Percentiles rank a stretch among this genome's conserved stretches.
Conservation (phyloP, 2,888 invertebrate species). For the Monopis laevigella region DNA sequence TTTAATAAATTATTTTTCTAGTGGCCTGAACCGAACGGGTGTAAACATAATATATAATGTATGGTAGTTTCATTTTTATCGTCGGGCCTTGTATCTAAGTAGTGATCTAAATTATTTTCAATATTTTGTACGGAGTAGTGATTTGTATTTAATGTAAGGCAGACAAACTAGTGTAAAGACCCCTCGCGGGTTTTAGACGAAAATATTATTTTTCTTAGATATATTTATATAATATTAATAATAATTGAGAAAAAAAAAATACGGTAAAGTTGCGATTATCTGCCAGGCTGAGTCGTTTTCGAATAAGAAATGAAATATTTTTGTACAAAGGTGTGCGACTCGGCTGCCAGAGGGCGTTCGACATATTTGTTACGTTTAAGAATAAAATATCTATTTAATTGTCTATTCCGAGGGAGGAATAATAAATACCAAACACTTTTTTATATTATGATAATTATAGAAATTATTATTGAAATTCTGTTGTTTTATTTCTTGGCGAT, state of each 20-base stretch:
- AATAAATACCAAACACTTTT: conserved; percentile 67
- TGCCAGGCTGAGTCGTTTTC: conserved; percentile 29
- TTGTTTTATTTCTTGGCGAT: conserved; percentile 32
- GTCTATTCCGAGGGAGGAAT: conserved; percentile 66
- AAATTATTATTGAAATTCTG: conserved; percentile 63
- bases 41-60: too few relatives aligned
- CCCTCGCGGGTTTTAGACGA: conserved; percentile 57
- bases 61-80: conserved; percentile 4
- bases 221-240: conserved; percentile 43
- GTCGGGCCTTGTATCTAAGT: conserved; percentile 8
- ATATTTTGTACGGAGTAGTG: conserved; percentile 3
- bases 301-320: conserved; percentile 48
- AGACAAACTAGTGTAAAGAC: conserved; percentile 36
- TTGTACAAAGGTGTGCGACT: conserved; percentile 37
- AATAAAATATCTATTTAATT: conserved; percentile 65
- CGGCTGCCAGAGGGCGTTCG: background rate
- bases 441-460: conserved; percentile 70
- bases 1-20: too few relatives aligned
- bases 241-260: too few relatives aligned
- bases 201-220: conserved; percentile 68
- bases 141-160: background rate
- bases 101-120: conserved; percentile 1
- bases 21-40: too few relatives aligned
- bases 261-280: too few relatives aligned
- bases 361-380: conserved; percentile 64